A percentile compares a stretch with the other conserved stretches of the same genome.
Conservation (phyloP, 2,113 vertebrate genomes). For the Athene noctua region DNA sequence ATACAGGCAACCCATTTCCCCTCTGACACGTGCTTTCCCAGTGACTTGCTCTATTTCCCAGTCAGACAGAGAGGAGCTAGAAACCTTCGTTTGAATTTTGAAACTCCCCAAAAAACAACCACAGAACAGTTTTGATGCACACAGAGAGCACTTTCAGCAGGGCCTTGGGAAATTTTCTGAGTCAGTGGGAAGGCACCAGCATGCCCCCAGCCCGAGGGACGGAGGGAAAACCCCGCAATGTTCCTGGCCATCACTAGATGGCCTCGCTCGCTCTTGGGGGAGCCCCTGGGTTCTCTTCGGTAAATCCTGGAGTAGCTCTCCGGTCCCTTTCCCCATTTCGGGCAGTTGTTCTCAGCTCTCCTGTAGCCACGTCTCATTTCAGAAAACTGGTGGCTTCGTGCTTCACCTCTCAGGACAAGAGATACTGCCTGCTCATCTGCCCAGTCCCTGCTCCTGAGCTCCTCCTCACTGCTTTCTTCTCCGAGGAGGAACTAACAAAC, state of each 20-base stretch:
- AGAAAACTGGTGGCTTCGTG: not conserved
- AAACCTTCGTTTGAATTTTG: not conserved
- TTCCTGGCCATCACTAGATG: not conserved
- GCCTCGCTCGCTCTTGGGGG: not conserved
- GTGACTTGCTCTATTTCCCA: not conserved
- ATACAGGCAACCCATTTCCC: not conserved
- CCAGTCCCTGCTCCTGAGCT: not conserved
- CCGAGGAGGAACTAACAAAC: not conserved
- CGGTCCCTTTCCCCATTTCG: not conserved
- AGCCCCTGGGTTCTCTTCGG: not conserved
- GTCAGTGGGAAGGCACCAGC: not conserved
- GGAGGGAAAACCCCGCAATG: not conserved
- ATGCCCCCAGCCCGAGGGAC: not conserved
- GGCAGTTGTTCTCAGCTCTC: not conserved
- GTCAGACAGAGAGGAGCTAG: not conserved
- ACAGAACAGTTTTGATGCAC: not conserved
- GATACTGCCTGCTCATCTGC: not conserved
- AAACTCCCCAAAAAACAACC: not conserved
- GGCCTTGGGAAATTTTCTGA: not conserved
- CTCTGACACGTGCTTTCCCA: not conserved
- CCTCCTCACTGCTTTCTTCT: not conserved
- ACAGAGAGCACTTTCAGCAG: not conserved
- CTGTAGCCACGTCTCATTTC: not conserved
- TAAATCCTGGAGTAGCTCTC: not conserved
- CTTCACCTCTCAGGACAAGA: not conserved